A percentile compares a stretch with the other conserved stretches of the same genome.
Conservation (phyloP, 92 coral and sea anemone genomes). For the Zoanthus solanderi region DNA sequence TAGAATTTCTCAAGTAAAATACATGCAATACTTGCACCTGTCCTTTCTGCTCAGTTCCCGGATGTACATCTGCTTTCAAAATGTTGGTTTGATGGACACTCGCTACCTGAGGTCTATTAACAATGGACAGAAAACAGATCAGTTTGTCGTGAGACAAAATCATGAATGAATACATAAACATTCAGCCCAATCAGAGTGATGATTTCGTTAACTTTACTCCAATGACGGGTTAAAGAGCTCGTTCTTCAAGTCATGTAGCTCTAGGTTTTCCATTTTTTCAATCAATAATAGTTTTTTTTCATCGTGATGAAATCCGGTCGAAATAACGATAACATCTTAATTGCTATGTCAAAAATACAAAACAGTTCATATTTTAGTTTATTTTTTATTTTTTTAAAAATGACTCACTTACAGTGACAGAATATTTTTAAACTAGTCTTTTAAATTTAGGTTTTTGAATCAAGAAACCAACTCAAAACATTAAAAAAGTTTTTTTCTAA, state of each 20-base stretch:
- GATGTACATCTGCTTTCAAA: slow-evolving; percentile 73
- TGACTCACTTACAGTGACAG: no score
- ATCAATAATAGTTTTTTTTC: slow-evolving; percentile 30
- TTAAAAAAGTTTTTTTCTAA: no score
- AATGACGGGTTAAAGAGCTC: background rate
- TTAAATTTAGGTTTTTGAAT: no score
- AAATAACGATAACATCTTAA: slow-evolving; percentile 49
- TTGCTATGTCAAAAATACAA: slow-evolving; percentile 41
- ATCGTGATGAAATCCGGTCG: slow-evolving; percentile 42
- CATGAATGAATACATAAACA: background rate
- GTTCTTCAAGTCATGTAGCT: background rate
- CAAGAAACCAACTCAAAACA: no score
- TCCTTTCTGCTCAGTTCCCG: slow-evolving; percentile 55
- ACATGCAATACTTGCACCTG: slow-evolving; percentile 63
- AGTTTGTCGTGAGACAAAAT: slow-evolving; percentile 27
- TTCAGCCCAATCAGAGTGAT: slow-evolving; percentile 5
- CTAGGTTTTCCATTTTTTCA: slow-evolving; percentile 11
- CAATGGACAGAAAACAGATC: slow-evolving; percentile 20
- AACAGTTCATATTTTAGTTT: slow-evolving; percentile 21
- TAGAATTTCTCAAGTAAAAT: slow-evolving; percentile 41
- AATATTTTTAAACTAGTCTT: no score
- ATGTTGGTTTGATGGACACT: slow-evolving; percentile 37
- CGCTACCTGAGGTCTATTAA: slow-evolving; percentile 64
- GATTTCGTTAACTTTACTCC: background rate
- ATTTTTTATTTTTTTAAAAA: background rate